Conservation (phyloP, 2,113 vertebrate species). For the Anolis sagrei region DNA sequence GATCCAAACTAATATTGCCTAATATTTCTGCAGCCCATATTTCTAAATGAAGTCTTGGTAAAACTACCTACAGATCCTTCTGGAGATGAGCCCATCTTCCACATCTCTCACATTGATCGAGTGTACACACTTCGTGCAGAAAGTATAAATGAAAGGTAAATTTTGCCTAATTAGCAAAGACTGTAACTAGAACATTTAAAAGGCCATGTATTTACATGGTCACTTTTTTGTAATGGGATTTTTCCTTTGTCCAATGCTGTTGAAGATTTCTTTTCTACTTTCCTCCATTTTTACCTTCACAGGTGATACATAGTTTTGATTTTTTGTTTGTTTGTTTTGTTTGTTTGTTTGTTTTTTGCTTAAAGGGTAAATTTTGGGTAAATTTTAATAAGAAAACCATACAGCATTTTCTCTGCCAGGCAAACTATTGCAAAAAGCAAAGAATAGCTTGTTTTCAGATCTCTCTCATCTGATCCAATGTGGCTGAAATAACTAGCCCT, state of each 20-base stretch:
- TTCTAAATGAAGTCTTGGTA: slow-evolving; percentile 96
- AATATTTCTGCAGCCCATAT: slow-evolving; percentile 89
- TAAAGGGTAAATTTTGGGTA: background rate
- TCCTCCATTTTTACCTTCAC: background rate
- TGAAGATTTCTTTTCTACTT: background rate
- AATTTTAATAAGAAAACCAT: background rate
- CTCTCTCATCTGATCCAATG: background rate
- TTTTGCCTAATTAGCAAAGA: background rate
- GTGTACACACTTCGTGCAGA: slow-evolving; percentile 97
- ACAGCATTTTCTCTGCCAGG: too few species aligned
- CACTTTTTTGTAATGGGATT: background rate
- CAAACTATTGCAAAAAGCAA: background rate
- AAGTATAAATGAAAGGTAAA: slow-evolving; percentile 95
- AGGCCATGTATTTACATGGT: background rate
- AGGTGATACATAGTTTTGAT: background rate
- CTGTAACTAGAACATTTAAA: background rate
- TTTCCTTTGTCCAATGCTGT: background rate
- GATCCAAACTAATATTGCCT: slow-evolving; percentile 49
- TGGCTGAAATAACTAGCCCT: background rate
- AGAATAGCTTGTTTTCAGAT: background rate
- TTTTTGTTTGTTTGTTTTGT: too few species aligned
- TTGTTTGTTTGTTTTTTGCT: too few species aligned
- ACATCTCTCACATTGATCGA: slow-evolving; percentile 98
- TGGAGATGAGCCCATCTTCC: slow-evolving; percentile 96
- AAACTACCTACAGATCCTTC: slow-evolving; percentile 98